Conservation (phyloP, 2,888 invertebrate genomes). For the Gnatocerus cornutus region DNA sequence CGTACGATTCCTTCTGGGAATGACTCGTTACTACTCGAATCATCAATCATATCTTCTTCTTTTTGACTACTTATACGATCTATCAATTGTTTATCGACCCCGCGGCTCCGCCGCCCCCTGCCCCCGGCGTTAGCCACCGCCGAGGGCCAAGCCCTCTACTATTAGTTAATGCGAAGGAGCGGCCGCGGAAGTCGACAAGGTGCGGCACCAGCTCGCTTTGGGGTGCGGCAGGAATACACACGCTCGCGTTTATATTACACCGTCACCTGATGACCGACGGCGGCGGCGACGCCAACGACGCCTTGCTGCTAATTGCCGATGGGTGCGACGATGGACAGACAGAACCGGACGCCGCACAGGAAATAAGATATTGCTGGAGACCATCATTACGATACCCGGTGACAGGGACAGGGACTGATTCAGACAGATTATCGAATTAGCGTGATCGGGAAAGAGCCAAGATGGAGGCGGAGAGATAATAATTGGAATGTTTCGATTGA, state of each 20-base stretch:
- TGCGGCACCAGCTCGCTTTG: slow-evolving; percentile 34
- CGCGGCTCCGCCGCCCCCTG: slow-evolving; percentile 12
- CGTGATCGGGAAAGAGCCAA: slow-evolving; percentile 2
- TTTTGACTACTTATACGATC: not conserved
- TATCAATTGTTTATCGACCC: slow-evolving; percentile 11
- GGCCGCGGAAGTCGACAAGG: slow-evolving; percentile 49
- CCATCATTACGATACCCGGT: slow-evolving; percentile 14
- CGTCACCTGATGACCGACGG: slow-evolving; percentile 12
- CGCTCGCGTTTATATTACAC: slow-evolving; percentile 39
- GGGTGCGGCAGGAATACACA: slow-evolving; percentile 53
- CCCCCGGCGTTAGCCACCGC: slow-evolving; percentile 18
- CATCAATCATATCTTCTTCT: slow-evolving; percentile 1
- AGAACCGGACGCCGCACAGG: slow-evolving; percentile 17
- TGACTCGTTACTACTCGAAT: not conserved
- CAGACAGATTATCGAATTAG: slow-evolving; percentile 37
- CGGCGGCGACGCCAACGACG: not conserved
- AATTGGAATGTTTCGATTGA: no score
- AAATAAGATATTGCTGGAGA: slow-evolving; percentile 39
- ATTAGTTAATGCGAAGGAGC: slow-evolving; percentile 52
- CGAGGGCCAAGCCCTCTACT: slow-evolving; percentile 50
- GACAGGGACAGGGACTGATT: slow-evolving; percentile 23
- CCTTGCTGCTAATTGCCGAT: slow-evolving; percentile 40
- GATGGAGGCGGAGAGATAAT: no score
- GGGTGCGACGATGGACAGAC: slow-evolving; percentile 38
- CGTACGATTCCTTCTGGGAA: no score